Conservation (phyloP, 2,113 vertebrate species). For the Anseranas semipalmata region DNA sequence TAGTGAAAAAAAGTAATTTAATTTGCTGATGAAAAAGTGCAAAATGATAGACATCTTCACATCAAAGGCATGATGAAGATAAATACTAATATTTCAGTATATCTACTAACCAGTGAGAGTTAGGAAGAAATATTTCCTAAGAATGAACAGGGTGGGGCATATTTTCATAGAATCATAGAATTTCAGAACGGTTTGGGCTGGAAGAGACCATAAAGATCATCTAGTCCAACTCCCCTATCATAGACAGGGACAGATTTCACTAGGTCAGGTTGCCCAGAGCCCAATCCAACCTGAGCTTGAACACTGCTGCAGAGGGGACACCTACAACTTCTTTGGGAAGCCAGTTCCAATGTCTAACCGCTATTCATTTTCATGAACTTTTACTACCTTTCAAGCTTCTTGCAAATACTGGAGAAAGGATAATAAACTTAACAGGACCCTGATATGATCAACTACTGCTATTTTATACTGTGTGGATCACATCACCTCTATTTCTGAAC, state of each 20-base stretch:
- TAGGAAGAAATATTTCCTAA: not conserved
- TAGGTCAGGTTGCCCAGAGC: no score
- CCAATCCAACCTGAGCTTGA: no score
- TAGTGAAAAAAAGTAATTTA: not conserved
- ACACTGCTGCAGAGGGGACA: no score
- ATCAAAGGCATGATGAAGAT: not conserved
- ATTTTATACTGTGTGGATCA: not conserved
- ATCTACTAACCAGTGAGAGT: not conserved
- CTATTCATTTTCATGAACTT: not conserved
- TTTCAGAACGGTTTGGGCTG: no score
- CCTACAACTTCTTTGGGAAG: no score
- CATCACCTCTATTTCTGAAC: not conserved
- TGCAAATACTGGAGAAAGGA: not conserved
- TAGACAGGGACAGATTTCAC: no score
- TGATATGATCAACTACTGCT: not conserved
- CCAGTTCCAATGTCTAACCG: no score
- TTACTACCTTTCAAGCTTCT: not conserved
- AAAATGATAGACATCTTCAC: not conserved
- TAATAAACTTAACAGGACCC: not conserved
- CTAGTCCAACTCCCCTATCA: no score
- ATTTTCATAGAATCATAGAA: no score
- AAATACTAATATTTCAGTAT: not conserved
- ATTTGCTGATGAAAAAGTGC: not conserved
- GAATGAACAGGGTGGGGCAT: rapidly evolving
- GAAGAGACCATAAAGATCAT: no score